Base-by-base conservation (phyloP, 2,888 invertebrate genomes). In the Cephus sareptanus region DNA sequence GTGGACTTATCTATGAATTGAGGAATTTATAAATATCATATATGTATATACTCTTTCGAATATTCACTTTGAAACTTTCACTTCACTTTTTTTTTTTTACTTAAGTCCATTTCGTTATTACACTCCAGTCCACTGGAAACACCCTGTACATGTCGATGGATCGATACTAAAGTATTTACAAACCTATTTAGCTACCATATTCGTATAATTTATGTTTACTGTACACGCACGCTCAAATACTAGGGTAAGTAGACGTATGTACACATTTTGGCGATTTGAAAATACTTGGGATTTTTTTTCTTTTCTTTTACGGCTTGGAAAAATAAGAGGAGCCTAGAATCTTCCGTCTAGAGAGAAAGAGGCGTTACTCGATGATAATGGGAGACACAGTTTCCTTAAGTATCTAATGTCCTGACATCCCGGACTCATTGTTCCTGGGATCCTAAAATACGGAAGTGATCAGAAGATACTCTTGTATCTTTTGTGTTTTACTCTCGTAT, bases 141-240 rank as follows among this genome's bases (percentile, higher is more conserved):
- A 71, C 12, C 31, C 31, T 34, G 71, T 34, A 74, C n/a, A 23
- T 34, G 74, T 35, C 74, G 34, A 30, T n/a, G 40, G 68, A 73
- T 73, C 73, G 15, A 35, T 56, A 78, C 75, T 76, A 73, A 35
- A 70, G 73, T 75, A 76, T 78, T 37, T 78, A 78, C 75, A 76
- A 73, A 34, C n/a, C 69, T 34, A 23, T 74, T 74, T 33, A 56
- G 75, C 76, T 78, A 85, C 76, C 79, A 83, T 84, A 82, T 75
- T 83, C 81, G 82, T 77, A 87, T 88, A 89, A 89, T 87, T 88
- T 89, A 88, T 86, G 83, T 80, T 86, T 87, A 86, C 83, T 89
- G 88, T 89, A 89, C 89, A 89, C 83, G 83, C 85, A 84, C 83
- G 30, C 34, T 34, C 34, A 30, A 34, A 74, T 30, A 34, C 11